A percentile compares a stretch with the other conserved stretches of the same genome.
Conservation (phyloP, 2,113 vertebrate genomes). For the Seriola aureovittata region DNA sequence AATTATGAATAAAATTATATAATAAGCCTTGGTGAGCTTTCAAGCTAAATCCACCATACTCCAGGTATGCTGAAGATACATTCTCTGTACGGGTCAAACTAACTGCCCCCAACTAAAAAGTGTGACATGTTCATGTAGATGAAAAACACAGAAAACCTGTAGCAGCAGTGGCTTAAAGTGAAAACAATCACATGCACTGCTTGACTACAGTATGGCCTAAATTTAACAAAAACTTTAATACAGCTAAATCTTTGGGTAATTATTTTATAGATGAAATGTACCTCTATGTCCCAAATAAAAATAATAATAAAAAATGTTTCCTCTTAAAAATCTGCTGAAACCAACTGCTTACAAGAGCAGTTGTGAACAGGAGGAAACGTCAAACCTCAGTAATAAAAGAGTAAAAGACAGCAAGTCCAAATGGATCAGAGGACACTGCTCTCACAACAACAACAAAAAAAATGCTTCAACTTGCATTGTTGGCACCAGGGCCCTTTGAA, state of each 20-base stretch:
- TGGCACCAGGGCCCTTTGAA: constrained; percentile 28
- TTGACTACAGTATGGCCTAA: constrained; percentile 20
- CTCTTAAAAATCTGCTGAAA: constrained; percentile 18
- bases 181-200: neutral
- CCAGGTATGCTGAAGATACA: constrained; percentile 71
- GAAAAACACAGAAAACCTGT: constrained; percentile 2
- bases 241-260: constrained; percentile 2
- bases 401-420: constrained; percentile 22
- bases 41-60: constrained; percentile 70
- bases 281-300: constrained; percentile 1
- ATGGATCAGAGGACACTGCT: constrained; percentile 26
- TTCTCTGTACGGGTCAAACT: constrained; percentile 12
- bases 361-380: constrained; percentile 47
- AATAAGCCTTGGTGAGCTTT: constrained; percentile 10
- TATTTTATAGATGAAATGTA: constrained; percentile 1
- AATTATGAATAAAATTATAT: constrained; percentile 12
- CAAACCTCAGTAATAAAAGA: constrained; percentile 22
- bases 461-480: neutral
- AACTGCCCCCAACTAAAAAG: neutral
- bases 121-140: constrained; percentile 8
- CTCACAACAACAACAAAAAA: constrained; percentile 12
- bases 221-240: constrained; percentile 20
- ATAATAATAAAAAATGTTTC: neutral
- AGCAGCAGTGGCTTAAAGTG: constrained; percentile 15
- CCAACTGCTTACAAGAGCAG: constrained; percentile 7